Evolutionary conservation across 92 coral and sea anemone species (phyloP).

Genomic region (Zoanthus solanderi): DNA sequence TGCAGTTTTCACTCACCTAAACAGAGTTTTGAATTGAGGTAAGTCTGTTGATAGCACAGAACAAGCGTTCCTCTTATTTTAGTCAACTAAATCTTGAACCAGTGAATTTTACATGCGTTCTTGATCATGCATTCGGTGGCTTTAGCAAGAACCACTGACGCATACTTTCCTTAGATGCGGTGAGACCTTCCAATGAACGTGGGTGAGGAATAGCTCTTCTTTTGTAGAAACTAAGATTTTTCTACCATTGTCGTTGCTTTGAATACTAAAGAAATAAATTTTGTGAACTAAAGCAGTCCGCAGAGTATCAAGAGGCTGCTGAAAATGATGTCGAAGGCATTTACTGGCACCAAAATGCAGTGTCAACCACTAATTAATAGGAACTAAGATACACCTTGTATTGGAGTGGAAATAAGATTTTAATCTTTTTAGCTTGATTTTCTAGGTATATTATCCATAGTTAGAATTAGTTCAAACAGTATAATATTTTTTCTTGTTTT

Average conservation of each 20-base stretch:
- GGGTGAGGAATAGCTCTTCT: neutral
- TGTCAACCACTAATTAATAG: neutral
- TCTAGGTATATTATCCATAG: neutral
- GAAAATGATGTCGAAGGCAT: neutral
- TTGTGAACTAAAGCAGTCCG: neutral
- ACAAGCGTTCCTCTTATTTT: neutral
- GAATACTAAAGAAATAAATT: neutral
- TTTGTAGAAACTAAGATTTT: neutral
- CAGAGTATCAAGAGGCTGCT: conserved; percentile 1
- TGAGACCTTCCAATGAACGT: conserved; percentile 31
- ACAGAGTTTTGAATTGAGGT: neutral
- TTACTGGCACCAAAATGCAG: conserved; percentile 15
- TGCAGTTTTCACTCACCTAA: neutral
- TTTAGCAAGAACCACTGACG: conserved; percentile 10
- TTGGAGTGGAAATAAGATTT: neutral
- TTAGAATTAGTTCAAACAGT: neutral
- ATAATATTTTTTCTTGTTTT: neutral
- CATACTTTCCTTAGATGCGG: neutral
- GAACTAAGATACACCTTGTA: neutral
- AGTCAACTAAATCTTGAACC: neutral
- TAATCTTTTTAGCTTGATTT: neutral
- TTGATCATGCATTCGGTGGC: conserved; percentile 37
- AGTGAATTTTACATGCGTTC: conserved; percentile 31
- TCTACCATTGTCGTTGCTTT: neutral
- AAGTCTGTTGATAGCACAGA: conserved; percentile 1